phyloP scores from a whole-genome alignment of 2,888 invertebrate genomes.

The Dysmachus trigonus region DNA sequence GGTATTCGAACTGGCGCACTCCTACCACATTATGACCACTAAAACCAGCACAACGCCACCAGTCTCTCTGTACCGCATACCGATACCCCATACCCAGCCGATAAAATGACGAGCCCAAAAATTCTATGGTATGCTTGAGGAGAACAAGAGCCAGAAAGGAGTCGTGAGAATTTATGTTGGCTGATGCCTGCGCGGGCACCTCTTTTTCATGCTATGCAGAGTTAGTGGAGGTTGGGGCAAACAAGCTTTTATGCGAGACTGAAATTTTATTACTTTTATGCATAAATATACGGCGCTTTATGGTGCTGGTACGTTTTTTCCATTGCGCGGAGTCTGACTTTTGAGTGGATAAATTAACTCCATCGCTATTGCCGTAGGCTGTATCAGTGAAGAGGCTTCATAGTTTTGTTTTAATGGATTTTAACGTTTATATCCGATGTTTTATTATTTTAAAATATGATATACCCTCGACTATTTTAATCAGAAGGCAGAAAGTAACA shows the following conservation, averaged over 20 bases:
- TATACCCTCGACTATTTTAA: too few relatives aligned
- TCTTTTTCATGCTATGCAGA: neutral
- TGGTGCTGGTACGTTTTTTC: neutral
- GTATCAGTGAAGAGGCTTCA: neutral
- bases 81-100: neutral
- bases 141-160: neutral
- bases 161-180: conserved; percentile 9
- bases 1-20: neutral
- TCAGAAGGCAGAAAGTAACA: too few relatives aligned
- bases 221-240: neutral
- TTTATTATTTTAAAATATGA: too few relatives aligned
- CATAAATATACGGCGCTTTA: neutral
- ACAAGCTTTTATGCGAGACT: neutral
- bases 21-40: neutral
- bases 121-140: neutral
- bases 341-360: conserved; percentile 18
- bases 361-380: neutral
- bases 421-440: neutral
- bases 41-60: neutral
- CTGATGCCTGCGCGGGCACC: conserved; percentile 9
- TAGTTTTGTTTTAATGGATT: neutral
- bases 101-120: neutral
- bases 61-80: neutral
- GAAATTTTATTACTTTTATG: neutral
- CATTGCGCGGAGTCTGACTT: conserved; percentile 19